Percentiles rank a stretch among this genome's conserved stretches.
These are phyloP conservation scores for Spisula solida DNA, from an alignment of 2,888 invertebrate species.

Conservation along the genomic window DNA sequence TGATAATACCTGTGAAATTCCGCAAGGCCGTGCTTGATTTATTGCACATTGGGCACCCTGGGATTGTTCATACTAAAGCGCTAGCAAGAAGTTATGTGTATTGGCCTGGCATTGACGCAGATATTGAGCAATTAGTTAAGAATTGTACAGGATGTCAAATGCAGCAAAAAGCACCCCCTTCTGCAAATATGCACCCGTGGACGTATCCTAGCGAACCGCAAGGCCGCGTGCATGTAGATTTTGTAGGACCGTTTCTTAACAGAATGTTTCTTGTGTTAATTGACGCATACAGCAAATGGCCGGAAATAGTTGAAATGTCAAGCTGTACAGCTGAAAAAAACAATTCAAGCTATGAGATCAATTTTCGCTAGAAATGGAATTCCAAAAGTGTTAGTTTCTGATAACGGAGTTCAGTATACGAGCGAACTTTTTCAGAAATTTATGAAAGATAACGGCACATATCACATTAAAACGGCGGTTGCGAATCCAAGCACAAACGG, in stretches of 20 bases:
- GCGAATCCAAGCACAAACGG: constrained; percentile 67
- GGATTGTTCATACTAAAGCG: background rate
- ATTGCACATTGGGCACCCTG: constrained; percentile 65
- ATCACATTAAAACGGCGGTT: constrained; percentile 59
- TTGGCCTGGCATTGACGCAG: constrained; percentile 77
- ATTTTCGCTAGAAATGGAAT: constrained; percentile 64
- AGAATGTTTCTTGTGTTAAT: constrained; percentile 78
- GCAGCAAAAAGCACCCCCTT: constrained; percentile 64
- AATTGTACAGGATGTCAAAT: constrained; percentile 53
- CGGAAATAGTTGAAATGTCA: constrained; percentile 81
- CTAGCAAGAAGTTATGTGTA: constrained; percentile 67
- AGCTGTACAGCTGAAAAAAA: constrained; percentile 54
- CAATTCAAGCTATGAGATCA: constrained; percentile 51
- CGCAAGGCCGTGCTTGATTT: constrained; percentile 54
- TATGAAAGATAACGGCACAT: constrained; percentile 62
- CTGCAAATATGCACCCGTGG: constrained; percentile 78
- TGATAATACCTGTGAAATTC: constrained; percentile 65
- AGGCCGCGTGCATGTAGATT: constrained; percentile 75
- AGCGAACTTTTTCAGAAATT: constrained; percentile 59
- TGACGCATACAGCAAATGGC: constrained; percentile 87
- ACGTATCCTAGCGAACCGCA: constrained; percentile 67
- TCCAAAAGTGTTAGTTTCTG: constrained; percentile 54
- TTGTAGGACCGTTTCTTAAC: constrained; percentile 77
- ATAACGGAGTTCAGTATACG: constrained; percentile 66
- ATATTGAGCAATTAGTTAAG: constrained; percentile 73